Base-by-base conservation (phyloP, 2,113 vertebrate species). In the Oncorhynchus nerka region DNA sequence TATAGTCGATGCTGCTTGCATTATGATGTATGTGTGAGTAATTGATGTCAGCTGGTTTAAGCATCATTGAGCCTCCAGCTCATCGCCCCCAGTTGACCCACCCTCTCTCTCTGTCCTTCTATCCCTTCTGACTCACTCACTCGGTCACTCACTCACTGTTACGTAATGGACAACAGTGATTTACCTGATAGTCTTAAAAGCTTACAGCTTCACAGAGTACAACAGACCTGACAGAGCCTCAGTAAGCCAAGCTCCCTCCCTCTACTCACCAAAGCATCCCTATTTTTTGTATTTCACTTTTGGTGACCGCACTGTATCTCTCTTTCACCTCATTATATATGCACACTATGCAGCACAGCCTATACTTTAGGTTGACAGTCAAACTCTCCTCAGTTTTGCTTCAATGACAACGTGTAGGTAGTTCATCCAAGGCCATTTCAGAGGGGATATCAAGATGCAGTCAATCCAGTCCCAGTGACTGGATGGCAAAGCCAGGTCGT, bases 141-240 rank as follows among this genome's bases (percentile, higher is more conserved):
- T 55, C 26, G 19, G n/a, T 22, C 69, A 28, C 69, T 49, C 69
- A 49, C 48, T 34, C 70, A 19, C 68, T 49, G 22, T 49, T 73
- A 80, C 30, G 51, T 89, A 86, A 88, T 30, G 62, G 71, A 55
- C 62, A 71, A 61, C 73, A 66, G 69, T 88, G 39, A 73, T 87
- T 81, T 84, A 86, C 84, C 79, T 86, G 69, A 81, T 70, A 78
- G 81, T 73, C 82, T 89, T 86, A 88, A 83, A 74, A 11, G 81
- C 78, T 85, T 86, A 86, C 39, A 45, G 39, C 39, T 11, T 45
- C 39, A 11, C 83, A 76, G 84, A 86, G 79, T 81, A 76, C 62
- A 64, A 57, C 71, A 70, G 34, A 78, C 79, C 80, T 87, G 83
- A 86, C 77, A 81, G 39, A 45, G 39, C 39, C 9, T 45, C 39